Evolutionary conservation across 1,140 invertebrate species (phyloP), one percentile per base, ranked within the genome.

Genomic region (Ceratoteleas bidentatus): DNA sequence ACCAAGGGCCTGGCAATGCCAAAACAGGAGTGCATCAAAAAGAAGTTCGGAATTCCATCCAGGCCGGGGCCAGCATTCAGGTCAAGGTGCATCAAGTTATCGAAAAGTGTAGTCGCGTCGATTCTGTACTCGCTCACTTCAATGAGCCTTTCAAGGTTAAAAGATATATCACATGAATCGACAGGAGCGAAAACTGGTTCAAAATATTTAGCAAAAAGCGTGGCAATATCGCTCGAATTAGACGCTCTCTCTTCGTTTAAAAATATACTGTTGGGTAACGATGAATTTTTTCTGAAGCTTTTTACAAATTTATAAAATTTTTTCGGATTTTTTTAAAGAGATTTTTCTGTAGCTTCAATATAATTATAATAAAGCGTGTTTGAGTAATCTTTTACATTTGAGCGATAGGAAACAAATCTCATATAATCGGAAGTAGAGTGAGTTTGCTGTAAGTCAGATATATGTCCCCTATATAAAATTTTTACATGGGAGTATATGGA

Each of bases 271-370:
- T 24, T 11, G 11, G 50, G 49, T 15, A 50, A 15, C 6, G 13
- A 15, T 24, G 3, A 6, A 38, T 6, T 43, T 11, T 6, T 6
- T 8, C 40, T 10, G 9, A 4, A 11, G 33, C 24, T 53, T 53
- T 5, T 53, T 53, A 53, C 50, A 53, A 15, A 53, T 3, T 11
- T 33, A 33, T 8, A 53, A 53, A 53, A 53, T 32, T 53, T 53
- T 33, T 33, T 32, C 4, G 50, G 50, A 24, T 53, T 53, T 4
- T 11, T 11, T 4, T 3, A 11, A 11, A 53, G 9, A 0, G 50
- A 53, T 6, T 3, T 32, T 53, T 53, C 50, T 3, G 15, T 53
- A 4, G 2, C 2, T 2, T 11, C 4, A 33, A 32, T 53, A 10
- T 6, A 15, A 33, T 11, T 53, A 33, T 32, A 2, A 53, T 10